Evolutionary conservation across 2,113 vertebrate genomes (phyloP), one percentile per base, ranked within the genome.

Genomic region (Silurus glanis): DNA sequence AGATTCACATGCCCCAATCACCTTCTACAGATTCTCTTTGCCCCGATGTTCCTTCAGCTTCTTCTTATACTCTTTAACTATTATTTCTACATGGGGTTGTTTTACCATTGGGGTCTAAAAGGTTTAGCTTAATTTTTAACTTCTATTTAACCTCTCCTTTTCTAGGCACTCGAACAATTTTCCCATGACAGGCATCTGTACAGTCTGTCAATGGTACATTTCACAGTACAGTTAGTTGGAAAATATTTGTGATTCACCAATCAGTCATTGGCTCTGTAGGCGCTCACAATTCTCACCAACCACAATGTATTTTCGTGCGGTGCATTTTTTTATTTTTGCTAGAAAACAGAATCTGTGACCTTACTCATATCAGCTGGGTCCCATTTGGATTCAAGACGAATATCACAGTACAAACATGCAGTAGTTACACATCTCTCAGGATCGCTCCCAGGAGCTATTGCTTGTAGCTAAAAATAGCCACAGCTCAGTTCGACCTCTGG

Each of bases 401-500:
- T 79, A 66, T 55, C 74, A 55, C 17, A 9, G 47, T 14, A 61
- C 14, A 53, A 78, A 78, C 61, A 85, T 53, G 72, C 58, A 37
- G 58, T 64, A 62, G 72, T 64, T 76, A 28, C 83, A 85, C 21
- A 51, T 61, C 55, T 53, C 51, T 71, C 74, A 79, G 84, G 53
- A 12, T 67, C 59, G 49, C 61, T 64, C 72, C 58, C 83, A 37
- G 69, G 58, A 62, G 69, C 37, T 14, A 56, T 37, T 28, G 49
- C 23, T 16, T n/a, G 49, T 69, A 83, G 80, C 78, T 85, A 64
- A 85, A 82, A 81, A 81, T 62, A 86, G 56, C 9, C 9, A 21
- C 16, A 10, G 78, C 51, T 85, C 86, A 91, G 90, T 67, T 83
- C 88, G 78, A 80, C 78, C 56, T 59, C 28, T 45, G 28, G 25